These are phyloP conservation scores for Bimastos eiseni DNA, from an alignment of 2,888 invertebrate species.

Conservation along the genomic window DNA sequence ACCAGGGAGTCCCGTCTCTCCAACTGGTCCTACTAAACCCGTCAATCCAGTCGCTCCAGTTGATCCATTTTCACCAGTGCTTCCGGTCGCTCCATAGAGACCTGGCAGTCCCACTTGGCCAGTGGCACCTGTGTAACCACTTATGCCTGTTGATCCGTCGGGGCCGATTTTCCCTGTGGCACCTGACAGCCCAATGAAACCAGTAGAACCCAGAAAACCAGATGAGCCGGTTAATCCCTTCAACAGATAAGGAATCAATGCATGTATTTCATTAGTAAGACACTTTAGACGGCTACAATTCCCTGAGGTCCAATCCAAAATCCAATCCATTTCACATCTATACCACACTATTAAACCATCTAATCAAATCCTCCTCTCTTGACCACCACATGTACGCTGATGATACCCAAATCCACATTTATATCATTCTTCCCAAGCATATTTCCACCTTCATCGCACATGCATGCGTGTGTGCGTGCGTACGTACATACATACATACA, in stretches of 20 bases:
- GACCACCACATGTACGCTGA: too few species aligned
- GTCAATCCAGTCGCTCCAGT: not conserved
- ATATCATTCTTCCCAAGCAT: too few species aligned
- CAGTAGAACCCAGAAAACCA: not conserved
- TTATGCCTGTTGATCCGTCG: not conserved
- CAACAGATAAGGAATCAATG: not conserved
- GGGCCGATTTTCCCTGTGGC: conserved; percentile 20
- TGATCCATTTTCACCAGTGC: not conserved
- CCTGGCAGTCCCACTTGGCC: conserved; percentile 15
- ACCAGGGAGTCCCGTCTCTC: conserved; percentile 21
- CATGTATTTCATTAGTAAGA: not conserved
- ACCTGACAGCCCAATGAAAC: conserved; percentile 15
- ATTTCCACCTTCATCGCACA: too few species aligned
- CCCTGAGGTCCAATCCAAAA: too few species aligned
- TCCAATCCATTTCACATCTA: too few species aligned
- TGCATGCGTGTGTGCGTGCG: too few species aligned
- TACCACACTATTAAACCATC: too few species aligned
- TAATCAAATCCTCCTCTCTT: too few species aligned
- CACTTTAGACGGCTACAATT: too few species aligned
- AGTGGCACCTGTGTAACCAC: not conserved
- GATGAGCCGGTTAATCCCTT: not conserved
- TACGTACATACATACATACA: not conserved
- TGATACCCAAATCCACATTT: too few species aligned
- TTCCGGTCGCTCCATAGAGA: not conserved
- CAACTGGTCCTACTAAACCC: not conserved